These are phyloP conservation scores for Chiloscyllium plagiosum DNA, from an alignment of 2,113 vertebrate species.

Conservation along the genomic window DNA sequence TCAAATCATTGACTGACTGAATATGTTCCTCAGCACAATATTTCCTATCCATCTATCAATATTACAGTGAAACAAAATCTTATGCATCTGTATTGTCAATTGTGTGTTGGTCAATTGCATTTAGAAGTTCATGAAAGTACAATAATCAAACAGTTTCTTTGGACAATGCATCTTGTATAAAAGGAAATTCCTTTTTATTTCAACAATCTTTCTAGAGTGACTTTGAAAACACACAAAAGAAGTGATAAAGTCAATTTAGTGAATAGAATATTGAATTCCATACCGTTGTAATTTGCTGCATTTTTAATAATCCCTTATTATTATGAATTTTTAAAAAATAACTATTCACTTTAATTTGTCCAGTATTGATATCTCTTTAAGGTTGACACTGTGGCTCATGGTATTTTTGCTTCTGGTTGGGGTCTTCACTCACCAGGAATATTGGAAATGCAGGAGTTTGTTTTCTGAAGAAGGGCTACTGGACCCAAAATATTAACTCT, in stretches of 20 bases:
- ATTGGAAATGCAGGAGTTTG: background rate
- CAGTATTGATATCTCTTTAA: background rate
- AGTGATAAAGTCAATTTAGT: background rate
- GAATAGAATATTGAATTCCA: background rate
- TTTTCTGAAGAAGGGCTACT: no score
- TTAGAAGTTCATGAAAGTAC: background rate
- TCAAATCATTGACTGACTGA: background rate
- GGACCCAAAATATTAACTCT: no score
- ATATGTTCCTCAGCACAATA: background rate
- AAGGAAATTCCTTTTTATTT: background rate
- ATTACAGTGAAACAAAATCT: background rate
- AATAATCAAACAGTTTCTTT: background rate
- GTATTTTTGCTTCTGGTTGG: background rate
- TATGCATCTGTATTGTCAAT: background rate
- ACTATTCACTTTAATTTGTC: background rate
- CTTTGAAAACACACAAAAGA: background rate
- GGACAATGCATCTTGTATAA: background rate
- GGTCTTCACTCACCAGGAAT: background rate
- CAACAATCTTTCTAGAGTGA: background rate
- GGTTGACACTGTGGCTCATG: background rate
- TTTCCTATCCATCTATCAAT: background rate
- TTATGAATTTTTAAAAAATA: background rate
- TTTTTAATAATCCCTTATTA: background rate
- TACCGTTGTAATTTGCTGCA: background rate
- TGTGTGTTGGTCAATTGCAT: background rate